Evolutionary conservation across 2,888 invertebrate genomes (phyloP), one percentile per base, ranked within the genome.

Genomic region (Spilosoma lubricipeda): DNA sequence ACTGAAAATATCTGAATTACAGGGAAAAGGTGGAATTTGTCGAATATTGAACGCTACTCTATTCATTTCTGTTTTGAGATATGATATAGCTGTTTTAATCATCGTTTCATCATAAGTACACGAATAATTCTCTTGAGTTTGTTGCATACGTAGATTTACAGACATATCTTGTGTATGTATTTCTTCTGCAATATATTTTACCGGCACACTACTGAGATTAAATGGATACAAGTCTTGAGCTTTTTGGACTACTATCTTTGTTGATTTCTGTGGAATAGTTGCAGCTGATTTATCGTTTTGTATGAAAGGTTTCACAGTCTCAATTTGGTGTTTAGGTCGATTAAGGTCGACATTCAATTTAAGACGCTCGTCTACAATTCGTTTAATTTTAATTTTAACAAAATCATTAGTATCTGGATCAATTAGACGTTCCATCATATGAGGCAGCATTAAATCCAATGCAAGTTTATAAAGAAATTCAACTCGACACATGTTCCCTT

Each of bases 401-500:
- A 15, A 8, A 66, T 74, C 45, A 45, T 13, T 70, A 23, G 33
- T 67, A n/a, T 45, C 42, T 59, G 66, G 20, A 59, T 74, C 59
- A n/a, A n/a, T 59, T 33, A 74, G 56, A 15, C 56, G 66, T 33
- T 77, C 73, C 42, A 63, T 48, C 59, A 70, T 8, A 70, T 56
- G 39, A 45, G 74, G 74, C 18, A 70, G 33, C 36, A 74, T 74
- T 13, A 74, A 63, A 67, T 74, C 74, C 11, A 74, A 8, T 11
- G 70, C 70, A 59, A 74, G 70, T 13, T 74, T 70, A 13, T 70
- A 63, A 30, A 74, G 42, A 36, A 74, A 74, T 20, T 70, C 70
- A 70, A n/a, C 59, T 27, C 33, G 63, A 3, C 18, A 1, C 0
- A 74, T 20, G 8, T 9, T 8, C n/a, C 30, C 56, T 36, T 45